These are phyloP conservation scores for Hippocampus barbouri DNA, from an alignment of 2,113 vertebrate genomes.

Conservation along the genomic window DNA sequence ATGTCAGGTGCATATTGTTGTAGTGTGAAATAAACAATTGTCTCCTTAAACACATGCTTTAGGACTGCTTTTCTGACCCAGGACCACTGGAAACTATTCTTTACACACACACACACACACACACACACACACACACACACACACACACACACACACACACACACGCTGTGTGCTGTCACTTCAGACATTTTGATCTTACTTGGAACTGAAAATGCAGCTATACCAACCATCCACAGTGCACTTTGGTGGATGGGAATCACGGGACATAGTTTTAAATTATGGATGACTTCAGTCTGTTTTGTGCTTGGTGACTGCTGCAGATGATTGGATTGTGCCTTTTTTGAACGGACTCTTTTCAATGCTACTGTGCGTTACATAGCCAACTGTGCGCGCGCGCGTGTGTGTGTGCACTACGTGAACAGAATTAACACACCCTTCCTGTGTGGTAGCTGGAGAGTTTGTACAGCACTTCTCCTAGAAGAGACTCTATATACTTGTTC, in stretches of 20 bases:
- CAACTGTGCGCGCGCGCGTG: constrained; percentile 47
- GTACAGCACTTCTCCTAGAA: constrained; percentile 55
- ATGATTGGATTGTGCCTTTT: constrained; percentile 71
- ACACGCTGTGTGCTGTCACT: constrained; percentile 37
- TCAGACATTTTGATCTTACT: constrained; percentile 52
- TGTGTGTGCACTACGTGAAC: constrained; percentile 39
- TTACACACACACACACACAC: constrained; percentile 45
- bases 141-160: constrained; percentile 37
- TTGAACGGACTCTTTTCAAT: constrained; percentile 55
- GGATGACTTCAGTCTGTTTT: constrained; percentile 55
- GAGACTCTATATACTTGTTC: constrained; percentile 50
- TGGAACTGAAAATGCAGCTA: constrained; percentile 58
- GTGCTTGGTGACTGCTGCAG: constrained; percentile 63
- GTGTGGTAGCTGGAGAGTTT: constrained; percentile 47
- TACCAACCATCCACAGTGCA: constrained; percentile 56
- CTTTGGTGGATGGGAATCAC: constrained; percentile 58
- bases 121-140: constrained; percentile 31
- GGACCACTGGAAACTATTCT: constrained; percentile 56
- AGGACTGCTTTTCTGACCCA: constrained; percentile 90
- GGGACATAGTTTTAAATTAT: constrained; percentile 59
- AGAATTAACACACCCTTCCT: constrained; percentile 40
- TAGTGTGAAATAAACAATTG: constrained; percentile 99
- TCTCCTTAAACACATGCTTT: constrained; percentile 93
- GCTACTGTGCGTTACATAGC: constrained; percentile 44
- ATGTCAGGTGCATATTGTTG: constrained; percentile 96